Conservation (phyloP, 2,113 vertebrate species). For the Perca fluviatilis region DNA sequence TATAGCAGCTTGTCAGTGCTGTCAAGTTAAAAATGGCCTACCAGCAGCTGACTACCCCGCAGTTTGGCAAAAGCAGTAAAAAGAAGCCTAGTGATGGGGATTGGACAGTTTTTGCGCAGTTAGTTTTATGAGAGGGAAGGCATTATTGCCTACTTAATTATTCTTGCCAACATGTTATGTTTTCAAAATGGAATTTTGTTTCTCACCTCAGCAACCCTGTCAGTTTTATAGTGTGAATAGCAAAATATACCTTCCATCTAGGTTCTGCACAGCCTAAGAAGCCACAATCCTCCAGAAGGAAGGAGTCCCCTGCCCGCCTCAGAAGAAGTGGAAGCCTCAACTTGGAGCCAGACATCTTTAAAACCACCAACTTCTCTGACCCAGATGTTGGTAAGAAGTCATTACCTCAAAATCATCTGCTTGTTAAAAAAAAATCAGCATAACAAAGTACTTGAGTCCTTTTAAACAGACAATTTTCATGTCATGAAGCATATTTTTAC, state of each 20-base stretch:
- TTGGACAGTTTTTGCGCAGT: neutral
- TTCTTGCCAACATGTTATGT: neutral
- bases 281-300: constrained; percentile 78
- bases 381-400: constrained; percentile 86
- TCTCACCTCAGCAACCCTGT: neutral
- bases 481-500: neutral
- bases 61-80: neutral
- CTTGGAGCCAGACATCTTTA: constrained; percentile 87
- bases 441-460: neutral
- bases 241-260: constrained; percentile 36
- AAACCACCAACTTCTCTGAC: constrained; percentile 76
- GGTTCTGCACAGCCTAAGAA: constrained; percentile 80
- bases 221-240: neutral
- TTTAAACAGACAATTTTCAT: neutral
- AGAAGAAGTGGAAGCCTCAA: constrained; percentile 89
- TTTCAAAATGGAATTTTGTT: neutral
- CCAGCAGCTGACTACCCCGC: neutral
- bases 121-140: neutral
- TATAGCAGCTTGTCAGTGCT: neutral
- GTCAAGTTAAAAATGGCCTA: neutral
- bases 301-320: constrained; percentile 73
- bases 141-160: neutral
- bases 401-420: neutral
- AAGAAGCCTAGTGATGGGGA: neutral
- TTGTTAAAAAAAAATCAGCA: neutral